phyloP scores from a whole-genome alignment of 2,888 invertebrate genomes.

The Poecilus cupreus region DNA sequence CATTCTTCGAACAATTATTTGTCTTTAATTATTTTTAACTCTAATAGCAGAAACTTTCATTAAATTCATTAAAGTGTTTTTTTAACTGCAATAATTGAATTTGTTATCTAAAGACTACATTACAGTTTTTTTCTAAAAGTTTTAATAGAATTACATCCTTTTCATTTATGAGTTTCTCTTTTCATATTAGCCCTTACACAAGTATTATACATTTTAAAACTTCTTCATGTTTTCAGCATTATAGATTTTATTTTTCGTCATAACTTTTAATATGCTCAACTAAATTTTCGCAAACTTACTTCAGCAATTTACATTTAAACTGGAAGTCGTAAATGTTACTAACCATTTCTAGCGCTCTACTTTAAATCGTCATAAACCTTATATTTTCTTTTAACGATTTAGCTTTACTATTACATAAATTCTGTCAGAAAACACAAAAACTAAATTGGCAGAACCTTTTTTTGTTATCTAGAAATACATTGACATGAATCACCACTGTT shows the following conservation, averaged over 20 bases:
- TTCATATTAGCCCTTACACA: too few relatives aligned
- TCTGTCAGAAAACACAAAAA: not conserved
- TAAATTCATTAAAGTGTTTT: slow-evolving; percentile 11
- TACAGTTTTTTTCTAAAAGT: not conserved
- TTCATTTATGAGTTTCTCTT: not conserved
- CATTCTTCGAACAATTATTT: not conserved
- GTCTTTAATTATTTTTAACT: slow-evolving; percentile 18
- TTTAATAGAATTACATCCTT: not conserved
- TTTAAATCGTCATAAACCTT: not conserved
- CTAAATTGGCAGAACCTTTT: not conserved
- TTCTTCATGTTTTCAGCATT: not conserved
- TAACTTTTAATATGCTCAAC: not conserved
- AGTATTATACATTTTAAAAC: not conserved
- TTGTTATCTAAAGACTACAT: not conserved
- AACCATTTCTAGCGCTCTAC: slow-evolving; percentile 7
- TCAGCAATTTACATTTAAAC: slow-evolving; percentile 14
- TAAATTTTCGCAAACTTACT: not conserved
- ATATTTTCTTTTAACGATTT: slow-evolving; percentile 8
- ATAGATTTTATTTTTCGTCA: not conserved
- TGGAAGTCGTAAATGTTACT: slow-evolving; percentile 3
- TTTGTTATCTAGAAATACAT: too few relatives aligned
- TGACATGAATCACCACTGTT: too few relatives aligned
- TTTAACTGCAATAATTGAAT: slow-evolving; percentile 28
- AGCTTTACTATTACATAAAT: not conserved
- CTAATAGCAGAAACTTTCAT: not conserved